Evolutionary conservation across 2,888 invertebrate genomes (phyloP).

Genomic region (Salpingus planirostris): DNA sequence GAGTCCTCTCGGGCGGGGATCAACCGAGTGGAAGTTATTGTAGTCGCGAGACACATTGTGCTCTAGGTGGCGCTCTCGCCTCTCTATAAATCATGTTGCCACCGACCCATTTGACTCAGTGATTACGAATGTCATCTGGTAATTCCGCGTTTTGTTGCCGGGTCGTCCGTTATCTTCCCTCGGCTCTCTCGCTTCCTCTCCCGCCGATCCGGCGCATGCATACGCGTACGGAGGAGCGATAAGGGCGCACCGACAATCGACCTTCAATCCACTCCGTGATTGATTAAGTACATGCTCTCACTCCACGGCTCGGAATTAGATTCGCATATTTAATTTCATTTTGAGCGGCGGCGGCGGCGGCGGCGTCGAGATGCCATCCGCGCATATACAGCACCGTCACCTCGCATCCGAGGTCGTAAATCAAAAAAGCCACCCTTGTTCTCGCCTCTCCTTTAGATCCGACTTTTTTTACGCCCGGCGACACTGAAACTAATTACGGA

Average conservation of each 20-base stretch:
- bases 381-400: conserved; percentile 28
- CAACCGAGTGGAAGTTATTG: conserved; percentile 32
- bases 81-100: conserved; percentile 36
- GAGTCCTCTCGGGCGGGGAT: conserved; percentile 17
- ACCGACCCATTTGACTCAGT: conserved; percentile 34
- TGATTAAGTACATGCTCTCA: conserved; percentile 42
- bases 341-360: too few species aligned
- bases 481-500: conserved; percentile 39
- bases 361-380: conserved; percentile 26
- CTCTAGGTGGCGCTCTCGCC: conserved; percentile 30
- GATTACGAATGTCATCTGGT: conserved; percentile 37
- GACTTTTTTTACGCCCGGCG: conserved; percentile 28
- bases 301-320: conserved; percentile 39
- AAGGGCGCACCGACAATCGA: conserved; percentile 3
- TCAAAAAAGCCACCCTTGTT: conserved; percentile 41
- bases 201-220: too few species aligned
- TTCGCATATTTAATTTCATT: conserved; percentile 42
- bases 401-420: conserved; percentile 36
- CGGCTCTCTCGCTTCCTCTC: conserved; percentile 10
- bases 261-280: conserved; percentile 31
- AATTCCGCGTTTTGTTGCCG: conserved; percentile 29
- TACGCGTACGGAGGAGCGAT: conserved; percentile 7
- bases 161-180: conserved; percentile 15
- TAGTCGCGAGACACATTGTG: conserved; percentile 32
- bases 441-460: conserved; percentile 34